phyloP scores from a whole-genome alignment of 1,140 invertebrate species.

The Scaptomyza graminum region DNA sequence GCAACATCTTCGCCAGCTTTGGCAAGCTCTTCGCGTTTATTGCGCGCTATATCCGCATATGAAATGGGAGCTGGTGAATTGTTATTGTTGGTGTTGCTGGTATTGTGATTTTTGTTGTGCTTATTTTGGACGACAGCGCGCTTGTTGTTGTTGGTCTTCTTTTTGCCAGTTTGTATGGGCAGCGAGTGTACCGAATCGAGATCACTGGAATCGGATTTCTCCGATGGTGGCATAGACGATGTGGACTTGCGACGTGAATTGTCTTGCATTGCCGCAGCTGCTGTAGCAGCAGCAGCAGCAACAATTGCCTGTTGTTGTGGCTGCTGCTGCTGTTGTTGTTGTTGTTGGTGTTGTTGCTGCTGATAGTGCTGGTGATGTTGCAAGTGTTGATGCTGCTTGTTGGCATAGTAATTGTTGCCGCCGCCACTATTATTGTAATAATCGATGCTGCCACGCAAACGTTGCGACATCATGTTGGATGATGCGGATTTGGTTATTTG shows the following conservation, averaged over 20 bases:
- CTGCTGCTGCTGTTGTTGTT: conserved; percentile 37
- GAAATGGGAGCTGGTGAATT: conserved; percentile 83
- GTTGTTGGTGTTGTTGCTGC: conserved; percentile 34
- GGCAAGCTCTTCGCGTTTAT: conserved; percentile 64
- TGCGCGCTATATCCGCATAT: conserved; percentile 89
- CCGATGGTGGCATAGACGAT: conserved; percentile 87
- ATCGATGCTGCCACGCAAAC: conserved; percentile 34
- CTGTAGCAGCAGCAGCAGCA: background rate
- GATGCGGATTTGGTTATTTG: conserved; percentile 68
- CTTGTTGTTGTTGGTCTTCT: conserved; percentile 59
- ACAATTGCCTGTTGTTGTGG: conserved; percentile 18
- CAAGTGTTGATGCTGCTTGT: conserved; percentile 32
- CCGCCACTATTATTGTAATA: conserved; percentile 45
- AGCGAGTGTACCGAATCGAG: conserved; percentile 90
- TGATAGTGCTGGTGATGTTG: conserved; percentile 41
- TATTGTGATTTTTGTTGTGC: conserved; percentile 27
- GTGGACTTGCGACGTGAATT: conserved; percentile 85
- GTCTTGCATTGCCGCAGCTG: conserved; percentile 36
- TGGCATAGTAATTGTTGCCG: conserved; percentile 22
- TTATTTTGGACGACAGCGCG: conserved; percentile 30
- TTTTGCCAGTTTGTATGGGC: conserved; percentile 85
- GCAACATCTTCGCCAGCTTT: conserved; percentile 28
- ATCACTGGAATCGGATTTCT: conserved; percentile 89
- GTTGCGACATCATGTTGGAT: conserved; percentile 70
- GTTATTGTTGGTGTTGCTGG: conserved; percentile 28